Evolutionary conservation across 2,113 vertebrate species (phyloP), one percentile per base, ranked within the genome.

Genomic region (Tetrax tetrax): DNA sequence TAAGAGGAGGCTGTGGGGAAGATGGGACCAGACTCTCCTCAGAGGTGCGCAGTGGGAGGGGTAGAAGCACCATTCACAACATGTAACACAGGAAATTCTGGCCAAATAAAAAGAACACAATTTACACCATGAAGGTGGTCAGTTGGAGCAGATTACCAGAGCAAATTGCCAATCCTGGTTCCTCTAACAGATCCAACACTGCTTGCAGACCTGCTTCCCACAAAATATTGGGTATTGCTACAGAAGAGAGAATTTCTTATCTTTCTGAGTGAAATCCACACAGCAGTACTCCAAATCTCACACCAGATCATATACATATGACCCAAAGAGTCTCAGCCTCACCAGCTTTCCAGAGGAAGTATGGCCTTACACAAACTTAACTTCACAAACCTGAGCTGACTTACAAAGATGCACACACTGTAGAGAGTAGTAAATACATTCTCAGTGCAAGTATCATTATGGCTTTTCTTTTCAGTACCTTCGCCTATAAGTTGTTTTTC

Each of bases 331-430:
- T 28, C 35, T 65, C 33, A 87, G 51, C 7, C 19, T 47, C 0
- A 0, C 33, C 43, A 72, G 29, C 33, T 86, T 91, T 61, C 41
- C 59, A 61, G 35, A 74, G 69, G 50, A 93, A 83, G 38, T 6
- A 7, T 60, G 48, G 31, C 54, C 43, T 71, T 60, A 47, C 0
- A 2, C 13, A 74, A 63, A 37, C 0, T 0, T 35, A 37, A 75
- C 35, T 82, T 54, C 29, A 45, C 7, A 60, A 51, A 82, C 61
- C 64, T 75, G 43, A 93, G 18, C 37, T 82, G 90, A 74, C 7
- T 76, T 69, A 70, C n/a, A 69, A 57, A 91, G 27, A 25, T 24
- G 17, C 29, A 20, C 9, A 77, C 47, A 11, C 10, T 80, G 51
- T 4, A 57, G 60, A 65, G 5, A 91, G 12, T 11, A 70, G 47